Conservation (phyloP, 2,797 vertebrate species). For the Malurus leucopterus region DNA sequence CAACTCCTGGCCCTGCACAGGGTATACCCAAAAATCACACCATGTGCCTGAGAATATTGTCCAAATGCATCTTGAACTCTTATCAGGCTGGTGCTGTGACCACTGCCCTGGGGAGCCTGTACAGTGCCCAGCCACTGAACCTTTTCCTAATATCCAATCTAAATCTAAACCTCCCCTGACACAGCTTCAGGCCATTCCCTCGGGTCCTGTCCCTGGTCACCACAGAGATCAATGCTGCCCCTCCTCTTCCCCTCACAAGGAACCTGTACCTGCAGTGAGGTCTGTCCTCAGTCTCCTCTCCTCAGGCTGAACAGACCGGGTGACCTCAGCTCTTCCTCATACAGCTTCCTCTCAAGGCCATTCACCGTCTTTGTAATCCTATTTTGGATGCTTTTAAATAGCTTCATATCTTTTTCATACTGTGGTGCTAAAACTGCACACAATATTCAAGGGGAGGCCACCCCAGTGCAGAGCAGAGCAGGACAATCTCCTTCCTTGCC, state of each 20-base stretch:
- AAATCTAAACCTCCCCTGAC: fast-evolving
- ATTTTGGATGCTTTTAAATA: fast-evolving
- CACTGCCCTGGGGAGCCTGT: fast-evolving
- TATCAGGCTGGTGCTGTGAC: not conserved
- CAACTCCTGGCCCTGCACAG: not conserved
- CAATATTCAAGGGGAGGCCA: fast-evolving
- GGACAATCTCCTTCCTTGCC: not conserved
- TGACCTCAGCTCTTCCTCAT: fast-evolving
- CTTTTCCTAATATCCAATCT: fast-evolving
- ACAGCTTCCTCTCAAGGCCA: fast-evolving
- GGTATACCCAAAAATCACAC: not conserved
- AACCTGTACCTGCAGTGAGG: fast-evolving
- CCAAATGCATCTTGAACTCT: fast-evolving
- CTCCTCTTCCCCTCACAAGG: fast-evolving
- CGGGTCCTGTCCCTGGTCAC: fast-evolving
- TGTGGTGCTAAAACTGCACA: not conserved
- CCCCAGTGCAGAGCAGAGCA: fast-evolving
- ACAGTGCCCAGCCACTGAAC: fast-evolving
- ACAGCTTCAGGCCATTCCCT: fast-evolving
- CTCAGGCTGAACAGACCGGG: not conserved
- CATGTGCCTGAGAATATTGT: not conserved
- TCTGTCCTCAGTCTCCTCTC: fast-evolving
- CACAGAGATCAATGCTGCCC: not conserved
- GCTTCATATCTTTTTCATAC: fast-evolving
- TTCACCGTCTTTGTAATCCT: fast-evolving